These are phyloP conservation scores for Monomorium pharaonis DNA, from an alignment of 1,140 invertebrate species.

Conservation along the genomic window DNA sequence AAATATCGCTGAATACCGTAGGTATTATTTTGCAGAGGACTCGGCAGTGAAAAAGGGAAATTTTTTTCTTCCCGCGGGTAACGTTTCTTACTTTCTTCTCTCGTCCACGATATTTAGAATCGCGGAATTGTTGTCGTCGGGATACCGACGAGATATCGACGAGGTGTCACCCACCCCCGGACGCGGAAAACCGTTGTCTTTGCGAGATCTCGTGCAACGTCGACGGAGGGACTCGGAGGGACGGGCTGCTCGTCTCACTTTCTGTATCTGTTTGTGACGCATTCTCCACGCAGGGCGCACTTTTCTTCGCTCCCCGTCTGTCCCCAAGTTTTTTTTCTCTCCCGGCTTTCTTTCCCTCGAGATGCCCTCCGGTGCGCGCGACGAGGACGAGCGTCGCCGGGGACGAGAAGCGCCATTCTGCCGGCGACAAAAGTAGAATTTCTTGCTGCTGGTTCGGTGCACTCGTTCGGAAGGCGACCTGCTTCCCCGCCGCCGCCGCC, in stretches of 20 bases:
- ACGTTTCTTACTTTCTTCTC: neutral
- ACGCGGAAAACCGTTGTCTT: conserved; percentile 15
- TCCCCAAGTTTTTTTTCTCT: conserved; percentile 37
- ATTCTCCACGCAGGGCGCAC: conserved; percentile 51
- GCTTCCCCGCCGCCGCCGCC: neutral
- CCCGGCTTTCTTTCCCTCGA: conserved; percentile 36
- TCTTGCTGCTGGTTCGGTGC: conserved; percentile 66
- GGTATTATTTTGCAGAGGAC: neutral
- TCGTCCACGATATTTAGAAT: conserved; percentile 29
- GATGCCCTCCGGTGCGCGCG: conserved; percentile 22
- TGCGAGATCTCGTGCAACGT: neutral
- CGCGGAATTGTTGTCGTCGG: neutral
- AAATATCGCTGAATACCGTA: neutral
- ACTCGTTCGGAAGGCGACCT: conserved; percentile 64
- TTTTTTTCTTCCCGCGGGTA: neutral
- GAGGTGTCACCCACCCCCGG: conserved; percentile 5
- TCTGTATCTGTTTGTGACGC: conserved; percentile 69
- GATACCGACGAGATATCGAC: conserved; percentile 9
- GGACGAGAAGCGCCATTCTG: conserved; percentile 66
- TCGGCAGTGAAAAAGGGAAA: too few species aligned
- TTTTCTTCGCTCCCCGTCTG: neutral
- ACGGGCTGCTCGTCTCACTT: conserved; percentile 19
- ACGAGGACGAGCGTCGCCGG: conserved; percentile 3
- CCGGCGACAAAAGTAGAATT: conserved; percentile 76
- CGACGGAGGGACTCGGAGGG: neutral